Conservation (phyloP, 1,140 invertebrate genomes). For the Sinella curviseta region DNA sequence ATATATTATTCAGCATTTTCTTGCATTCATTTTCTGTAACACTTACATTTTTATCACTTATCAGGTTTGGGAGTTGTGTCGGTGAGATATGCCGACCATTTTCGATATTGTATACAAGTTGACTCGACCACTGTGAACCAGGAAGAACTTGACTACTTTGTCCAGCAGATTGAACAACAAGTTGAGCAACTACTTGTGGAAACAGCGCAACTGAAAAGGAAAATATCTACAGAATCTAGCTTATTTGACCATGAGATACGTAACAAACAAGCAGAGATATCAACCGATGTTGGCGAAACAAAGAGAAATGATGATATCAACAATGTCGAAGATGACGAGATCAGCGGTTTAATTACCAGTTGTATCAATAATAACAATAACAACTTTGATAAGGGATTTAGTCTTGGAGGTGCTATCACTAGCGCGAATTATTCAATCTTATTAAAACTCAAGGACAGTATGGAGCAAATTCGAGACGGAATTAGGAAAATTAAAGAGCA, state of each 20-base stretch:
- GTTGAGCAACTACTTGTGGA: not conserved
- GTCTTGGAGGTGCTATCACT: not conserved
- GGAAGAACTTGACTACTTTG: not conserved
- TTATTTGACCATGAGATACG: not conserved
- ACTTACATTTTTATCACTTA: not conserved
- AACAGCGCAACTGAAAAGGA: not conserved
- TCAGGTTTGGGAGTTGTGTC: constrained; percentile 2
- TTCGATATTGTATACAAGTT: not conserved
- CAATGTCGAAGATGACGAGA: not conserved
- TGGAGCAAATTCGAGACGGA: constrained; percentile 1
- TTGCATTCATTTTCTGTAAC: not conserved
- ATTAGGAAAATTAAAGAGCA: constrained; percentile 11
- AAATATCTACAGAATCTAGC: not conserved
- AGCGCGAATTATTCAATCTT: not conserved
- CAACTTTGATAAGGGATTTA: not conserved
- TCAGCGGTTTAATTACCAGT: not conserved
- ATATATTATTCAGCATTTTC: not conserved
- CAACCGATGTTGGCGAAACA: too few species aligned
- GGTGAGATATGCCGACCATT: not conserved
- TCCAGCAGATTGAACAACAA: not conserved
- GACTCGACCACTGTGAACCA: not conserved
- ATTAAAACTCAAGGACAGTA: constrained; percentile 1
- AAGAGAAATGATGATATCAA: too few species aligned
- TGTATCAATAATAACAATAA: not conserved
- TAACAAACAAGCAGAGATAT: not conserved